Evolutionary conservation across 2,113 vertebrate genomes (phyloP).

Genomic region (Casuarius casuarius): DNA sequence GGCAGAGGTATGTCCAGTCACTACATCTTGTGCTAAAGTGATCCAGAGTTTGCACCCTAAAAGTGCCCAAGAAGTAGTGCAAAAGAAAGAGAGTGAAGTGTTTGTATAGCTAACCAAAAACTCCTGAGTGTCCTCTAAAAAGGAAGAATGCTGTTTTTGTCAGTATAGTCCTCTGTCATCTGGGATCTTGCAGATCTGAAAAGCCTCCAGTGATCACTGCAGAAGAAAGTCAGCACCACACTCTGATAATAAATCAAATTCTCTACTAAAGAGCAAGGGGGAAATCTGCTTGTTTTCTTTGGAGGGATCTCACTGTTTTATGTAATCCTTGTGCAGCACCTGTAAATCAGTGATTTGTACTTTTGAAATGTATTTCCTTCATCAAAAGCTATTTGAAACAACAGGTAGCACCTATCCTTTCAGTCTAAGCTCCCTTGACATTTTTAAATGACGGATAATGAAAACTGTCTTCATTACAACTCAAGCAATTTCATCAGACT

Average conservation of each 20-base stretch:
- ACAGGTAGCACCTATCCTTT: conserved; percentile 65
- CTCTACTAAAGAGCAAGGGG: neutral
- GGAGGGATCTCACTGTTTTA: conserved; percentile 44
- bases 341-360: conserved; percentile 39
- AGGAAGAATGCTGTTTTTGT: neutral
- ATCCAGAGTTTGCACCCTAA: neutral
- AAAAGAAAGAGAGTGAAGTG: neutral
- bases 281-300: conserved; percentile 46
- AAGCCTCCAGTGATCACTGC: neutral
- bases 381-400: conserved; percentile 58
- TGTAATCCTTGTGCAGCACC: conserved; percentile 43
- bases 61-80: neutral
- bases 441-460: conserved; percentile 67
- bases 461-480: conserved; percentile 69
- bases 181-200: neutral
- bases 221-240: neutral
- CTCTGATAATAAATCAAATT: neutral
- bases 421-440: conserved; percentile 52
- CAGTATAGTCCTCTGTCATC: neutral
- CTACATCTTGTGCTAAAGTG: conserved; percentile 22
- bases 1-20: conserved; percentile 39
- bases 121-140: neutral
- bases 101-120: neutral
- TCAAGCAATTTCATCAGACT: conserved; percentile 59
- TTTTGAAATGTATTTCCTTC: conserved; percentile 58